Base-by-base conservation (phyloP, 2,113 vertebrate species). In the Okapia johnstoni region DNA sequence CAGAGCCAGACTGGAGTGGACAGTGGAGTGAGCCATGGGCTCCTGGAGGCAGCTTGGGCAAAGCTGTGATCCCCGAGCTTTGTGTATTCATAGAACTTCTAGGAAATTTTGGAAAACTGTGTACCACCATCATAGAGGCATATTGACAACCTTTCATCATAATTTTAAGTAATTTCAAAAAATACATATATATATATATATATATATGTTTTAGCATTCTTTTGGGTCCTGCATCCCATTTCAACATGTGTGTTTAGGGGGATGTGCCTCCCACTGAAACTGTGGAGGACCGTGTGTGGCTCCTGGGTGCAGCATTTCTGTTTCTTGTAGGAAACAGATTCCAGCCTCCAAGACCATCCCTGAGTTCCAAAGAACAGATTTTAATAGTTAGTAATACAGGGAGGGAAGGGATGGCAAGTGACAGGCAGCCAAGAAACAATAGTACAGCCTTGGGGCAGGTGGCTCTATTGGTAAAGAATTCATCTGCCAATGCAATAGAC, bases 161-260 rank as follows among this genome's bases (percentile, higher is more conserved):
- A 46, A 54, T 73, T 95, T 89, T 83, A 86, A 77, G 46, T 46
- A 46, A 73, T 86, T 73, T 94, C 10, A 91, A 28, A 85, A 30
- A 46, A 46, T 46, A 46, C 46, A 46, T 8, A 46, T 8, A 46
- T 8, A 46, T 8, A 40, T 40, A 40, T 50, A 25, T 61, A n/a
- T 19, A 3, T 54, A 33, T 7, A 89, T 57, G 9, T 30, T 26
- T 80, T 36, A 33, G 55, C 84, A 76, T 54, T 43, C 54, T 77
- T 86, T 93, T 60, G 54, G 66, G 16, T 52, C 21, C 26, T 86
- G 33, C n/a, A 40, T 3, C 33, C 43, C 77, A 40, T 76, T 85
- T 93, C 40, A 58, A 48, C 10, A 7, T 85, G 16, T 76, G 52
- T 73, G n/a, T 48, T 21, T n/a, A 33, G 33, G 21, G 3, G 7